Base-by-base conservation (phyloP, 2,797 vertebrate species). In the Tadarida brasiliensis region DNA sequence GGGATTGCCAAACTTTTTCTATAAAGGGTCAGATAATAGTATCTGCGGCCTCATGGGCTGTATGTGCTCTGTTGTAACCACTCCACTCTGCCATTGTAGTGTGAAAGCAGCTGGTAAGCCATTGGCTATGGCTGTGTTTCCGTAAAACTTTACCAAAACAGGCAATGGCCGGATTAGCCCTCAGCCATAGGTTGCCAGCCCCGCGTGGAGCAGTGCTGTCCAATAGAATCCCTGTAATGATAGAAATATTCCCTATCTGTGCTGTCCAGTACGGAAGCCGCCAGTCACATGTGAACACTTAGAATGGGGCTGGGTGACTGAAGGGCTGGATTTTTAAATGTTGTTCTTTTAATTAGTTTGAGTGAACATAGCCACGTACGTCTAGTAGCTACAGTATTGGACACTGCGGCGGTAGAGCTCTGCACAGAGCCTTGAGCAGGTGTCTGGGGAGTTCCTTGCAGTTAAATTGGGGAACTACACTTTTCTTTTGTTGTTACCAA, bases 281-380 rank as follows among this genome's bases (percentile, higher is more conserved):
- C 65, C 71, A 49, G n/a, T 80, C 59, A 68, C 49, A 28, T 9
- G 6, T 73, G 30, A 87, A 35, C 19, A 14, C 49, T 83, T 68
- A 71, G 63, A 57, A 65, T 91, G 51, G 91, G 68, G 19, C 33
- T 22, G 39, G 88, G 73, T 70, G 57, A 35, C 30, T 49, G 78
- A 80, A 16, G 57, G 35, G 1, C 70, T 28, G 19, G 47, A n/a
- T 57, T 44, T 88, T 87, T 51, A 22, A 71, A 33, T 67, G 49
- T 93, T 73, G 4, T 78, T 73, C 65, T 73, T 87, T 89, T 86
- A 81, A 68, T 70, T 47, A 80, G 78, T 63, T 86, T 82, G 28
- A 68, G 28, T 65, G 88, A 80, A 63, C 20, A 19, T 77, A 90
- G 59, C 61, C 47, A 65, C 26, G 24, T 56, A 3, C 15, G 70